A percentile compares a stretch with the other conserved stretches of the same genome.
These are phyloP conservation scores for Mythimna albipuncta DNA, from an alignment of 2,888 invertebrate species.

Conservation along the genomic window DNA sequence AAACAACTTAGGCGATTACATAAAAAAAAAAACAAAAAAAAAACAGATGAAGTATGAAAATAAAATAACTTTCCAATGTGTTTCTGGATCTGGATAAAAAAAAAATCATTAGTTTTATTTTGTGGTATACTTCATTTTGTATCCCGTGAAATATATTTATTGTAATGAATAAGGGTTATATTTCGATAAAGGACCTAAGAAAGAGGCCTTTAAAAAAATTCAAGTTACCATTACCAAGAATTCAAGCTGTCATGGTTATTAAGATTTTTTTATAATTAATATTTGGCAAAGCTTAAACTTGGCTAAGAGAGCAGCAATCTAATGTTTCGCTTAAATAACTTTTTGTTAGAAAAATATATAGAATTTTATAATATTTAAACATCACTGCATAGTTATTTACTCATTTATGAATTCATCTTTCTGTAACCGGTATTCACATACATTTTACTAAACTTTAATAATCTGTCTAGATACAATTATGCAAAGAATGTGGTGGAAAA, in stretches of 20 bases:
- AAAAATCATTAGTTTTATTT: constrained; percentile 31
- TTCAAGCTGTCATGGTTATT: constrained; percentile 47
- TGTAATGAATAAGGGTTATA: constrained; percentile 45
- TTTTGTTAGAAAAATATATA: constrained; percentile 18
- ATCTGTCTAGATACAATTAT: constrained; percentile 41
- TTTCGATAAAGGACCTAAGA: constrained; percentile 53
- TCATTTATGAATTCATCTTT: constrained; percentile 24
- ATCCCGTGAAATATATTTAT: constrained; percentile 50
- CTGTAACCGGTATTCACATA: constrained; percentile 34
- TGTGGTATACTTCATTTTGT: constrained; percentile 24
- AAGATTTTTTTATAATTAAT: constrained; percentile 28
- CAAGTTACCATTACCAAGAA: constrained; percentile 63
- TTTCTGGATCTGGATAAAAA: constrained; percentile 44
- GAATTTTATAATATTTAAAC: constrained; percentile 38
- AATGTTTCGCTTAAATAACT: constrained; percentile 30
- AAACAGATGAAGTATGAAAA: background rate
- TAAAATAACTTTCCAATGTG: constrained; percentile 11
- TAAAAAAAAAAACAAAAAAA: background rate
- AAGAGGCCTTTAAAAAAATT: constrained; percentile 54
- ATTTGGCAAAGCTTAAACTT: constrained; percentile 39
- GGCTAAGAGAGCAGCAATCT: constrained; percentile 28
- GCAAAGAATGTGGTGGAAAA: constrained; percentile 17
- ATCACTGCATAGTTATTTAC: constrained; percentile 46
- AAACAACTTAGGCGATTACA: background rate
- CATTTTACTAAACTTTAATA: constrained; percentile 25